Percentiles rank a stretch among this genome's conserved stretches.
Evolutionary conservation across 1,140 invertebrate genomes (phyloP).

Genomic region (Bombus vancouverensis): DNA sequence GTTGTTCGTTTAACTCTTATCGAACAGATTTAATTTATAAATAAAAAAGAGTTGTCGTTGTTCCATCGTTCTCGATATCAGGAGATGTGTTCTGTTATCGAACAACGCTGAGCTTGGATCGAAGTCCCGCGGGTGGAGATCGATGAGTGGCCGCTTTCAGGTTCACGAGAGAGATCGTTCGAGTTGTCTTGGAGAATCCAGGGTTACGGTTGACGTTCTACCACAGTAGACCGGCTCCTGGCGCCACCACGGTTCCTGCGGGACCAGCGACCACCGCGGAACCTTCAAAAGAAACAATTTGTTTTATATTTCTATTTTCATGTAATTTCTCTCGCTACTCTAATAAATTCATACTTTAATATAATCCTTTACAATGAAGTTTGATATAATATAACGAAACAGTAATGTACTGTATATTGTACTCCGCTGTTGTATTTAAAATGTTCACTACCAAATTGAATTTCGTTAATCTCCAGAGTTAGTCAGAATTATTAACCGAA

Average conservation of each 20-base stretch:
- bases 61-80: background rate
- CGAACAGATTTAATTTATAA: background rate
- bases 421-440: background rate
- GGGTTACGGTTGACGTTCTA: background rate
- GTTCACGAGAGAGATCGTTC: conserved; percentile 36
- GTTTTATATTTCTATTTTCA: no score
- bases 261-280: conserved; percentile 58
- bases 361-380: background rate
- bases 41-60: background rate
- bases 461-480: background rate
- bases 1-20: background rate
- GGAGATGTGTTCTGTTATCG: background rate
- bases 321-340: background rate
- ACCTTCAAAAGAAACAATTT: conserved; percentile 33
- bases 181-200: background rate
- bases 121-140: conserved; percentile 4
- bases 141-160: background rate
- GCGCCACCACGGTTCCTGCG: conserved; percentile 42
- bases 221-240: conserved; percentile 27
- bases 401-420: background rate
- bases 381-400: background rate
- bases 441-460: background rate
- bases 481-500: background rate
- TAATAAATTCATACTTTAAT: background rate
- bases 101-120: background rate